A percentile compares a stretch with the other conserved stretches of the same genome.
These are phyloP conservation scores for Ammodytes marinus DNA, from an alignment of 2,113 vertebrate genomes.

Conservation along the genomic window DNA sequence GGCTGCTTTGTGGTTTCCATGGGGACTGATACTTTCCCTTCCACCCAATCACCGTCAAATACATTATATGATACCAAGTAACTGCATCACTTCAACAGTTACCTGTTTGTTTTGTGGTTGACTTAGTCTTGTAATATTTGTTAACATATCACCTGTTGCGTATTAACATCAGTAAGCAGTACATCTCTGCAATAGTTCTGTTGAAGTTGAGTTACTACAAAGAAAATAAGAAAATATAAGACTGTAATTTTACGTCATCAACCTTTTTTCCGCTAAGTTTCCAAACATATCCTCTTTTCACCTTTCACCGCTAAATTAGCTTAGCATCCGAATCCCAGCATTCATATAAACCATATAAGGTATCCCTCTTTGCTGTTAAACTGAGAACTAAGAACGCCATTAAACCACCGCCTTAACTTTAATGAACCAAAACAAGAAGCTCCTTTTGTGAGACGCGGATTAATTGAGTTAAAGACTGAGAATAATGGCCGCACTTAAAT, in stretches of 20 bases:
- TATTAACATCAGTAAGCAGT: neutral
- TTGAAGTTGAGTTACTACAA: neutral
- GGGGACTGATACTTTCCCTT: constrained; percentile 67
- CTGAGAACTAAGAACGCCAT: neutral
- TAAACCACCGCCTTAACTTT: neutral
- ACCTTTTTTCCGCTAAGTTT: neutral
- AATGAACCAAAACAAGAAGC: constrained; percentile 10
- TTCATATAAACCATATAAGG: neutral
- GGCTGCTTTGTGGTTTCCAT: constrained; percentile 89
- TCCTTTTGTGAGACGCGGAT: neutral
- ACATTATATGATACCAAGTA: constrained; percentile 65
- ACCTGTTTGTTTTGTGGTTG: constrained; percentile 76
- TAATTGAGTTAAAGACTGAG: constrained; percentile 19
- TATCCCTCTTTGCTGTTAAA: constrained; percentile 10
- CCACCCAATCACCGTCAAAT: constrained; percentile 66
- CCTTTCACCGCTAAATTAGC: neutral
- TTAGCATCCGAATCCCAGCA: neutral
- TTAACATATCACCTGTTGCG: constrained; percentile 55
- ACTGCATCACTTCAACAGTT: constrained; percentile 69
- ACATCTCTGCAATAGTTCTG: neutral
- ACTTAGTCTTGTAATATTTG: constrained; percentile 60
- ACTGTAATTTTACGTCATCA: neutral
- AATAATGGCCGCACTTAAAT: neutral
- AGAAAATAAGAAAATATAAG: neutral
- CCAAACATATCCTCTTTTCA: neutral